phyloP scores from a whole-genome alignment of 2,113 vertebrate species.

The Phyllopteryx taeniolatus region DNA sequence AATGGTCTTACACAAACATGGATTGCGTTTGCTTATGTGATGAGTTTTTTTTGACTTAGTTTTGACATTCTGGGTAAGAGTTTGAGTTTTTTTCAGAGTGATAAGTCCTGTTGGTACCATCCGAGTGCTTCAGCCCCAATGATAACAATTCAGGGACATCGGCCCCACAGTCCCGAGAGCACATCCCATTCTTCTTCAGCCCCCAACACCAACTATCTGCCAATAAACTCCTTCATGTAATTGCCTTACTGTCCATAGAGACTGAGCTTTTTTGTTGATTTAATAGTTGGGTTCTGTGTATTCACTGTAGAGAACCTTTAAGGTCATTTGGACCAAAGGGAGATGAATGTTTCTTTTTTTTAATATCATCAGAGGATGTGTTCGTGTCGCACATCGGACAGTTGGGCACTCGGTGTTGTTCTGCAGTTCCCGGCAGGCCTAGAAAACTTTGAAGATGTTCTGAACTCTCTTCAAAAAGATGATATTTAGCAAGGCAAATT shows the following conservation, averaged over 20 bases:
- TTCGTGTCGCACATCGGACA: neutral
- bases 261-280: slow-evolving; percentile 28
- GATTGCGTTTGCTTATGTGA: no score
- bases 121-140: slow-evolving; percentile 34
- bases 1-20: no score
- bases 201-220: slow-evolving; percentile 26
- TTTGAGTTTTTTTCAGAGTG: no score
- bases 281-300: slow-evolving; percentile 29
- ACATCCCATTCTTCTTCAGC: slow-evolving; percentile 34
- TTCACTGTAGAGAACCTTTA: slow-evolving; percentile 16
- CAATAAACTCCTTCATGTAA: slow-evolving; percentile 54
- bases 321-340: slow-evolving; percentile 26
- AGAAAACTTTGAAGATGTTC: neutral
- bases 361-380: slow-evolving; percentile 4
- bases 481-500: neutral
- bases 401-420: neutral
- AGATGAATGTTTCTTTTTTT: slow-evolving; percentile 26
- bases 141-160: slow-evolving; percentile 38
- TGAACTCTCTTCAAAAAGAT: neutral
- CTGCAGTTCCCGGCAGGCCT: neutral
- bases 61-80: no score
- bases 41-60: no score
- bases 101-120: no score
- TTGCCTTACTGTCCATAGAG: slow-evolving; percentile 42
- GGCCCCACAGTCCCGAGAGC: slow-evolving; percentile 47